Conservation (phyloP, 2,797 vertebrate genomes). For the Pseudochirops cupreus region DNA sequence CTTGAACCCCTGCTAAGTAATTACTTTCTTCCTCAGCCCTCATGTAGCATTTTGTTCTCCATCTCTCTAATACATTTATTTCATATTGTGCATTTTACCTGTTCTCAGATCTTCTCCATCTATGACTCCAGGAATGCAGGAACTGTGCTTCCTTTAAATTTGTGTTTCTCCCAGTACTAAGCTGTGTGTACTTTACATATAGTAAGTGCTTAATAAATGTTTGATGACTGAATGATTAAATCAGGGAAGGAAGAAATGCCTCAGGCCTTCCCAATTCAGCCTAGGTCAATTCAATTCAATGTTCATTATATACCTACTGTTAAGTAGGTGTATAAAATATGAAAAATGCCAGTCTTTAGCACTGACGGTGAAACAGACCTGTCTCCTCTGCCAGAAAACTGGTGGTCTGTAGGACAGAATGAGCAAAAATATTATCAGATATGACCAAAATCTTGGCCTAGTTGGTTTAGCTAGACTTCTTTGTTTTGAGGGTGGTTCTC, state of each 20-base stretch:
- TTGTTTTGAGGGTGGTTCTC: neutral
- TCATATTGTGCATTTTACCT: neutral
- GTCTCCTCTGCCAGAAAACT: neutral
- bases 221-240: neutral
- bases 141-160: neutral
- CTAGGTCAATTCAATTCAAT: neutral
- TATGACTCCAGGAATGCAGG: neutral
- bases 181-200: neutral
- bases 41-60: neutral
- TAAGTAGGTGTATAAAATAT: neutral
- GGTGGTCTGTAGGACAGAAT: neutral
- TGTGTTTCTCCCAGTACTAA: neutral
- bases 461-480: neutral
- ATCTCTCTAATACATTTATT: neutral
- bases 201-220: neutral
- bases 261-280: neutral
- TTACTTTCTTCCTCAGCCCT: neutral
- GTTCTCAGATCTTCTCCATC: neutral
- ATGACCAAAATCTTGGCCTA: neutral
- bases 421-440: neutral
- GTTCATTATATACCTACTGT: neutral
- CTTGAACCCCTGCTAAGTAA: neutral
- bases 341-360: neutral
- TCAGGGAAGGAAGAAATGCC: neutral
- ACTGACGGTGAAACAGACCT: neutral